Evolutionary conservation across 2,888 invertebrate species (phyloP).

Genomic region (Plutella xylostella): DNA sequence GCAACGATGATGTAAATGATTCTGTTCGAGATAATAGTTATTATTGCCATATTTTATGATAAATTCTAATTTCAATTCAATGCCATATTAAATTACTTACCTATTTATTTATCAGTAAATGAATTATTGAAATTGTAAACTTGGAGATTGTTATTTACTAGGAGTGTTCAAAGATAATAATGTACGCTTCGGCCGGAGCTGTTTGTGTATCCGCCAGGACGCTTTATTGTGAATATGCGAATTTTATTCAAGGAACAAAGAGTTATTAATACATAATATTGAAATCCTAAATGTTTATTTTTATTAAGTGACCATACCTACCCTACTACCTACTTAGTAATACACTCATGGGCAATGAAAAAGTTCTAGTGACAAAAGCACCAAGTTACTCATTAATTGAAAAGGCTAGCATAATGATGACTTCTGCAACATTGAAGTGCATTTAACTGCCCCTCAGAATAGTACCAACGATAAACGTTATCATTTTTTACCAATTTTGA

Average conservation of each 20-base stretch:
- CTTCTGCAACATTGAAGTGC: too few relatives aligned
- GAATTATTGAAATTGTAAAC: constrained; percentile 1
- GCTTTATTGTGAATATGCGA: constrained; percentile 4
- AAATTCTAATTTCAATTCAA: neutral
- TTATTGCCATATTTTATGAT: neutral
- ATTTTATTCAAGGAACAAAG: constrained; percentile 37
- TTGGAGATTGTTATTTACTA: neutral
- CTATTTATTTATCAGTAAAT: neutral
- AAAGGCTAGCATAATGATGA: too few relatives aligned
- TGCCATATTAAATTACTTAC: constrained; percentile 3
- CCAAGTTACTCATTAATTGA: too few relatives aligned
- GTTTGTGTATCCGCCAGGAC: neutral
- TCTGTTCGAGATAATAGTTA: neutral
- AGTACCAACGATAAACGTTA: too few relatives aligned
- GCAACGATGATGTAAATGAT: neutral
- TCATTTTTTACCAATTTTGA: too few relatives aligned
- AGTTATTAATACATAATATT: constrained; percentile 44
- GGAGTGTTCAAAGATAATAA: too few relatives aligned
- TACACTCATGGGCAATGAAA: too few relatives aligned
- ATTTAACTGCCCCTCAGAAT: too few relatives aligned
- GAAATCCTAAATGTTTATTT: constrained; percentile 19
- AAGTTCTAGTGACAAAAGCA: too few relatives aligned
- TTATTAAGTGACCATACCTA: too few relatives aligned
- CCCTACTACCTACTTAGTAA: too few relatives aligned
- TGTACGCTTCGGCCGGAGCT: neutral